These are phyloP conservation scores for Cynoglossus semilaevis DNA, from an alignment of 2,113 vertebrate genomes.

Conservation along the genomic window DNA sequence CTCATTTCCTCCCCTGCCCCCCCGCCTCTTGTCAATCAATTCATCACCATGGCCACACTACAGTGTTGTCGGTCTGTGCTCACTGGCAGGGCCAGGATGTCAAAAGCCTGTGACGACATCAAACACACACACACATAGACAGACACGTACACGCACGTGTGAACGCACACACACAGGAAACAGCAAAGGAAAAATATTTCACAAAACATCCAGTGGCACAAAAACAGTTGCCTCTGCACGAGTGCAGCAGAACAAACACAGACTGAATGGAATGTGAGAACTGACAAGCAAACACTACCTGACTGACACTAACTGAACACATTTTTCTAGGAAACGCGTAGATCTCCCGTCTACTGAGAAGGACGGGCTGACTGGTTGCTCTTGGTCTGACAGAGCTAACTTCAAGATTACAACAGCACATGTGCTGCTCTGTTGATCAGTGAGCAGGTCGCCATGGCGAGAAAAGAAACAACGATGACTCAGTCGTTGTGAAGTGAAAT, in stretches of 20 bases:
- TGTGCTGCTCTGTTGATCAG: slow-evolving; percentile 20
- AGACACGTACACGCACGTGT: not conserved
- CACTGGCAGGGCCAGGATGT: slow-evolving; percentile 30
- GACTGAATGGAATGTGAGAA: too few species aligned
- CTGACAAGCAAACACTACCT: too few species aligned
- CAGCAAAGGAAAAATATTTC: not conserved
- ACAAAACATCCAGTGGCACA: too few species aligned
- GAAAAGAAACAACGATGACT: slow-evolving; percentile 23
- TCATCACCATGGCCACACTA: slow-evolving; percentile 33
- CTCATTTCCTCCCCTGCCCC: slow-evolving; percentile 47
- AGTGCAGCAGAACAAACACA: too few species aligned
- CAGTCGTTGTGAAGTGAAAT: slow-evolving; percentile 20
- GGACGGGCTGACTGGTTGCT: slow-evolving; percentile 10
- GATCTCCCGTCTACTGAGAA: not conserved
- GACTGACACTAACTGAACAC: too few species aligned
- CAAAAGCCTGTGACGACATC: slow-evolving; percentile 31
- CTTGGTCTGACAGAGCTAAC: not conserved
- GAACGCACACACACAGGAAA: not conserved
- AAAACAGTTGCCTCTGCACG: too few species aligned
- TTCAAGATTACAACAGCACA: not conserved
- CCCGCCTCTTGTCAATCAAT: slow-evolving; percentile 39
- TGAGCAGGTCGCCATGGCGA: slow-evolving; percentile 28
- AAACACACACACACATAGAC: slow-evolving; percentile 18
- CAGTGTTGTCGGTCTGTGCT: slow-evolving; percentile 6
- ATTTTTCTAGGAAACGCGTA: too few species aligned